Conservation (phyloP, 2,888 invertebrate species). For the Noctua pronuba region DNA sequence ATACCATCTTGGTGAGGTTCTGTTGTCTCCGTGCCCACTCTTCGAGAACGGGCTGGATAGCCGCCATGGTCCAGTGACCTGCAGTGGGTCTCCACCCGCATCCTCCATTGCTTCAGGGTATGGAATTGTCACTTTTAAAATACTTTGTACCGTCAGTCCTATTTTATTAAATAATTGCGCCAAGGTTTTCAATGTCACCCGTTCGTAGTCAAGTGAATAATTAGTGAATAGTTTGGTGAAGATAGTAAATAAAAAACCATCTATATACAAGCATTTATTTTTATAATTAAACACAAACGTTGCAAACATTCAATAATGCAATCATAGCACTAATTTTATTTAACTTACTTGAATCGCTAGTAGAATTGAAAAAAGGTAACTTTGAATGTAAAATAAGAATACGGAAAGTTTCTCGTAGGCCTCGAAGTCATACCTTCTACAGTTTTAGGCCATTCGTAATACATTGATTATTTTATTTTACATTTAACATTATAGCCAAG, state of each 20-base stretch:
- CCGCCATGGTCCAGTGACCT: too few species aligned
- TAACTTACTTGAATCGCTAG: conserved; percentile 87
- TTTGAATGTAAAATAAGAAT: conserved; percentile 70
- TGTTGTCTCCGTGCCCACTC: too few species aligned
- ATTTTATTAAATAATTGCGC: too few species aligned
- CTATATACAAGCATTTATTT: conserved; percentile 90
- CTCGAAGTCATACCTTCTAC: conserved; percentile 65
- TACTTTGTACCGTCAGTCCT: too few species aligned
- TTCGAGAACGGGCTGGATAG: too few species aligned
- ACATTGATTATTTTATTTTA: conserved; percentile 68
- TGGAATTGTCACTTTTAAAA: too few species aligned
- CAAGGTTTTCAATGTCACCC: too few species aligned
- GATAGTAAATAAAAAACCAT: conserved; percentile 48
- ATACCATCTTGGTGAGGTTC: too few species aligned
- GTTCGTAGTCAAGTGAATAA: neutral
- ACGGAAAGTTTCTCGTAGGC: conserved; percentile 76
- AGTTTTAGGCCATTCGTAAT: conserved; percentile 66
- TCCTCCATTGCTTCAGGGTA: too few species aligned
- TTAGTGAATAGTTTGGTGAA: neutral
- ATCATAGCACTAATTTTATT: conserved; percentile 87
- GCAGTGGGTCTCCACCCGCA: too few species aligned
- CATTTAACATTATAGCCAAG: conserved; percentile 75
- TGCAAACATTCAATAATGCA: conserved; percentile 90
- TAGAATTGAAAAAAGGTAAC: conserved; percentile 82
- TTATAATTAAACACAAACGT: conserved; percentile 88